Conservation (phyloP, 2,888 invertebrate genomes). For the Galeopsomyia nigrocyanea region DNA sequence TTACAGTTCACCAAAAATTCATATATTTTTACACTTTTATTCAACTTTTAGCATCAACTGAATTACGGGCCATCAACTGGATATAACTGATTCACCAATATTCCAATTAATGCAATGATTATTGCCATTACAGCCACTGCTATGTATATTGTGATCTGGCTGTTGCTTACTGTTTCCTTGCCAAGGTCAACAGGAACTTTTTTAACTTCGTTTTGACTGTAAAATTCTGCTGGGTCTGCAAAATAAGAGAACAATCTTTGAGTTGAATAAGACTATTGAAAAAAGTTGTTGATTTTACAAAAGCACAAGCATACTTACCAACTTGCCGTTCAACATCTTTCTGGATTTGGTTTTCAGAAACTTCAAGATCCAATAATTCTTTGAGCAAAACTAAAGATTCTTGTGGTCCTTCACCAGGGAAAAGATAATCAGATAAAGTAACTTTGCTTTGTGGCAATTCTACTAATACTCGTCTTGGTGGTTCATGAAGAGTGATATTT, state of each 20-base stretch:
- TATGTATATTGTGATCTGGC: constrained; percentile 73
- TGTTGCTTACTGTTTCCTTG: constrained; percentile 71
- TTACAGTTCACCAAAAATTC: constrained; percentile 45
- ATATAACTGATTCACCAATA: constrained; percentile 71
- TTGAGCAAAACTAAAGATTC: constrained; percentile 85
- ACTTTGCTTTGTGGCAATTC: constrained; percentile 76
- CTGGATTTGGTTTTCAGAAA: constrained; percentile 79
- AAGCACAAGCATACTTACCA: constrained; percentile 70
- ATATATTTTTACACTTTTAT: constrained; percentile 42
- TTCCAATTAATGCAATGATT: constrained; percentile 75
- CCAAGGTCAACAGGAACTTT: constrained; percentile 71
- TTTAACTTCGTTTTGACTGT: constrained; percentile 63
- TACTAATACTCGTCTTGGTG: constrained; percentile 87
- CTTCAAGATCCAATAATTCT: constrained; percentile 84
- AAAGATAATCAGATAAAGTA: constrained; percentile 89
- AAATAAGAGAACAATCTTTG: not conserved
- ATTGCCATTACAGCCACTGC: constrained; percentile 76
- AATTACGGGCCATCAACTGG: not conserved
- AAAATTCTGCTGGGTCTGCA: constrained; percentile 68
- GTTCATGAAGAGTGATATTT: constrained; percentile 87
- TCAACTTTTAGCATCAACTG: constrained; percentile 24
- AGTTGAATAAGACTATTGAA: not conserved
- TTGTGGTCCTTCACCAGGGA: constrained; percentile 89
- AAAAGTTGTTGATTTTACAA: constrained; percentile 8
- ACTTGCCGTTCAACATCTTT: constrained; percentile 84